These are phyloP conservation scores for Hemibagrus guttatus DNA, from an alignment of 2,797 vertebrate species.

Conservation along the genomic window DNA sequence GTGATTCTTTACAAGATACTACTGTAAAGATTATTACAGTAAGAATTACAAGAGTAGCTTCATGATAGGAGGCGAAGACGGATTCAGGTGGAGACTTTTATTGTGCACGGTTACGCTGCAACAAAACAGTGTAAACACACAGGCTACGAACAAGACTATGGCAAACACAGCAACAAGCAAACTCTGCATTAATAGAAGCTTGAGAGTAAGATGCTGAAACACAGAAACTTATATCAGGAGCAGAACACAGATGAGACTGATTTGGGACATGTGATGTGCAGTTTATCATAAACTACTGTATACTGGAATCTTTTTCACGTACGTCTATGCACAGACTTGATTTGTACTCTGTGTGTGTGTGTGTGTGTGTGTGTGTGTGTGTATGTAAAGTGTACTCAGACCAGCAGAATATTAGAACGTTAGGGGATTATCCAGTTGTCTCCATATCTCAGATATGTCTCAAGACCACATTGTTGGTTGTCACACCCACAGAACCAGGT, in stretches of 20 bases:
- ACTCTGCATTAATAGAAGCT: no score
- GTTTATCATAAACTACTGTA: no score
- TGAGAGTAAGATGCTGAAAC: no score
- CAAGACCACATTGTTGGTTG: neutral
- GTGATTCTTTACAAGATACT: neutral
- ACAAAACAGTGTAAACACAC: no score
- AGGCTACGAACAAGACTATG: no score
- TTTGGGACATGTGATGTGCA: no score
- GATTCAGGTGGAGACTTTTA: no score
- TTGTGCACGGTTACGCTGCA: no score
- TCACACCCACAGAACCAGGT: slow-evolving; percentile 48
- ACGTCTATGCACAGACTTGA: neutral
- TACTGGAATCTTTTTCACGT: neutral
- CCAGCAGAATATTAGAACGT: neutral
- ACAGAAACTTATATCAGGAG: no score
- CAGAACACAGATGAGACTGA: no score
- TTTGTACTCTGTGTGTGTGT: neutral
- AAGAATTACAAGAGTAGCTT: neutral
- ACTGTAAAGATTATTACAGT: neutral
- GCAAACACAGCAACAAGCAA: no score
- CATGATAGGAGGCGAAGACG: no score
- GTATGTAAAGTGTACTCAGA: neutral
- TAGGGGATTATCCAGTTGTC: neutral
- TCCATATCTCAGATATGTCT: slow-evolving; percentile 29
- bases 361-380: neutral